Evolutionary conservation across 2,888 invertebrate genomes (phyloP).

Genomic region (Lysandra bellargus): DNA sequence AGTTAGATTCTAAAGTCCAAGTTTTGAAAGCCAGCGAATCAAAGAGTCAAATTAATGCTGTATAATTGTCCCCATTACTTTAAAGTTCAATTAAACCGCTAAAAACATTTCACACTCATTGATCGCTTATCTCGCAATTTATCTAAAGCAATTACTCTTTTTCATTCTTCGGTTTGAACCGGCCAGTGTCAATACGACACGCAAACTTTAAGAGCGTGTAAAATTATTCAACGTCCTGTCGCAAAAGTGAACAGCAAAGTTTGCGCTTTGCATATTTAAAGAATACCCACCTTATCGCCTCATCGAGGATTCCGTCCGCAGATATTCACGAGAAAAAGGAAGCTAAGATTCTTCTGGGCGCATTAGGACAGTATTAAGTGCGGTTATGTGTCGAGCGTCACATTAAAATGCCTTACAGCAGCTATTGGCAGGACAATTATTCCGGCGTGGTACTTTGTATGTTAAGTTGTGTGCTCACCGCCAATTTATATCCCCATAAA

Average conservation of each 20-base stretch:
- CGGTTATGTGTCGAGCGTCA: slow-evolving; percentile 75
- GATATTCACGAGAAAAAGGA: slow-evolving; percentile 71
- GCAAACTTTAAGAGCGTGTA: slow-evolving; percentile 76
- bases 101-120: slow-evolving; percentile 28
- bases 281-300: slow-evolving; percentile 74
- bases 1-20: not conserved
- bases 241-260: slow-evolving; percentile 68
- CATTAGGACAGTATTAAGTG: slow-evolving; percentile 80
- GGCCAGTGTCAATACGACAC: slow-evolving; percentile 65
- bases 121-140: slow-evolving; percentile 31
- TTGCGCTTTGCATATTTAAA: slow-evolving; percentile 79
- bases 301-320: slow-evolving; percentile 72
- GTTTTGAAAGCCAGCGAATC: not conserved
- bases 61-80: not conserved
- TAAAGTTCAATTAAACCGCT: slow-evolving; percentile 23
- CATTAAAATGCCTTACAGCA: slow-evolving; percentile 75
- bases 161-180: slow-evolving; percentile 51
- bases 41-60: not conserved
- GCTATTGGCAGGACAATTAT: slow-evolving; percentile 68
- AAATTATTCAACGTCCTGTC: slow-evolving; percentile 76
- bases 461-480: slow-evolving; percentile 49
- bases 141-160: slow-evolving; percentile 43
- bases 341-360: slow-evolving; percentile 61
- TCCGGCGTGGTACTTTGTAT: slow-evolving; percentile 54
- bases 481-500: slow-evolving; percentile 53